A percentile compares a stretch with the other conserved stretches of the same genome.
These are phyloP conservation scores for Neoaliturus tenellus DNA, from an alignment of 2,888 invertebrate species.

Conservation along the genomic window DNA sequence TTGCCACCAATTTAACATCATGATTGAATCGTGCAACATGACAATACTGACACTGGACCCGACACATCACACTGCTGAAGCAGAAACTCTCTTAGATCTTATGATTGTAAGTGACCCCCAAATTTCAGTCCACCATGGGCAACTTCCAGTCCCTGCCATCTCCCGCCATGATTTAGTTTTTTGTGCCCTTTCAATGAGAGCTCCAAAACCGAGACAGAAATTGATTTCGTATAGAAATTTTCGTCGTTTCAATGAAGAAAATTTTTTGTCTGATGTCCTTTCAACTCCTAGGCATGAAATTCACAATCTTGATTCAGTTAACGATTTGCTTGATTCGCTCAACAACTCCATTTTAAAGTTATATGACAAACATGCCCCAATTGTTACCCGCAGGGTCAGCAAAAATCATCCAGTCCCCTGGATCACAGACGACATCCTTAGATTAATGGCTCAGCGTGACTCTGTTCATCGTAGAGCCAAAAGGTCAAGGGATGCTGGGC, in stretches of 20 bases:
- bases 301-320: background rate
- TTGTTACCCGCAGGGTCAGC: background rate
- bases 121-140: background rate
- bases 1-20: too few species aligned
- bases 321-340: background rate
- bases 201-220: background rate
- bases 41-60: background rate
- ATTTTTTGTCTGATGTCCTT: too few species aligned
- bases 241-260: background rate
- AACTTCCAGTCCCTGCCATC: background rate
- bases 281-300: background rate
- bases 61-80: constrained; percentile 11
- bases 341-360: background rate
- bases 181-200: background rate
- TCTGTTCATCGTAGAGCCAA: too few species aligned
- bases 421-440: background rate
- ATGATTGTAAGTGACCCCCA: background rate
- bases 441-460: too few species aligned
- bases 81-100: background rate
- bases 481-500: too few species aligned
- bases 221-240: too few species aligned
- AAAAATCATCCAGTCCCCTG: background rate
- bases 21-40: constrained; percentile 2
- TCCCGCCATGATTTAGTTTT: constrained; percentile 7
- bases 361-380: background rate